Evolutionary conservation across 1,140 invertebrate species (phyloP).

Genomic region (Sitobion miscanthi): DNA sequence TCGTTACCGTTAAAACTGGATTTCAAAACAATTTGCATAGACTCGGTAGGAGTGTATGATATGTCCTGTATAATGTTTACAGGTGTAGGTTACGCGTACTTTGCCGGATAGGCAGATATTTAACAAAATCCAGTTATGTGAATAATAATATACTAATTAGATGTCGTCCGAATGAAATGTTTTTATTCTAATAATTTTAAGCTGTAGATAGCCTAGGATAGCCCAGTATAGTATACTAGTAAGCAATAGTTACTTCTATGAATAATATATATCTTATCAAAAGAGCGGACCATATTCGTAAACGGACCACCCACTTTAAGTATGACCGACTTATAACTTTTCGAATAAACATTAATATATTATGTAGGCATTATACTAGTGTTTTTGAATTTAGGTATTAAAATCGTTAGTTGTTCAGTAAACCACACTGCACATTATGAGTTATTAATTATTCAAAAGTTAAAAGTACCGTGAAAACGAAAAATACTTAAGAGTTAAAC

Average conservation of each 20-base stretch:
- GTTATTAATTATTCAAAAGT: conserved; percentile 19
- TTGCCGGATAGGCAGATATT: background rate
- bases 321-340: background rate
- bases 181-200: background rate
- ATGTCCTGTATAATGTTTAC: too few species aligned
- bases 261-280: background rate
- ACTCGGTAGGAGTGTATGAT: background rate
- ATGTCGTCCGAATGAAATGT: background rate
- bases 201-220: background rate
- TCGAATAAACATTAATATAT: background rate
- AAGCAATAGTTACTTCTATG: background rate
- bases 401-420: background rate
- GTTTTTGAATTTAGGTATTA: background rate
- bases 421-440: background rate
- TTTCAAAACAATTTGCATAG: conserved; percentile 31
- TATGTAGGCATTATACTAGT: background rate
- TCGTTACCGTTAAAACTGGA: conserved; percentile 54
- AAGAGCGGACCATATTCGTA: background rate
- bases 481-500: background rate
- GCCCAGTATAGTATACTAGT: background rate
- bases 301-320: background rate
- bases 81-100: background rate
- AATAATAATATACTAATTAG: background rate
- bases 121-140: background rate
- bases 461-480: conserved; percentile 18